Percentiles rank a stretch among this genome's conserved stretches.
phyloP scores from a whole-genome alignment of 2,797 vertebrate genomes.

The Parauchenoglanis ngamensis region DNA sequence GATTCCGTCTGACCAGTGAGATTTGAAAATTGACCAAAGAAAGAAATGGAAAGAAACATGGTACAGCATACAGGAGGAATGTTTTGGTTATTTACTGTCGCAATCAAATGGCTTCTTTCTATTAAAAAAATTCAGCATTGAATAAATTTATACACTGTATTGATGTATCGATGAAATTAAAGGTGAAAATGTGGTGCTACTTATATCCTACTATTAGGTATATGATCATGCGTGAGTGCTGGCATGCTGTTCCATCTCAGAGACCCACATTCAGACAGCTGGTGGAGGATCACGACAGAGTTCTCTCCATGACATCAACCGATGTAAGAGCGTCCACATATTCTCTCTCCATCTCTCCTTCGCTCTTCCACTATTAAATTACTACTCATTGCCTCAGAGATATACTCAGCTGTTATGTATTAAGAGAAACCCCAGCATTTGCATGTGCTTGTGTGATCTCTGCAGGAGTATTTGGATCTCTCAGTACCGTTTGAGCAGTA shows the following conservation, averaged over 20 bases:
- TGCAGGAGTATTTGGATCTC: slow-evolving; percentile 89
- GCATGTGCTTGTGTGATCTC: slow-evolving; percentile 25
- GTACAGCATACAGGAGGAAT: not conserved
- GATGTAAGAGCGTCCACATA: slow-evolving; percentile 80
- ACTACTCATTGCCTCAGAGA: slow-evolving; percentile 1
- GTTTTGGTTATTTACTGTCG: not conserved
- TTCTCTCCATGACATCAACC: slow-evolving; percentile 91
- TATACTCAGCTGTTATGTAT: slow-evolving; percentile 37
- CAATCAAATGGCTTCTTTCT: not conserved
- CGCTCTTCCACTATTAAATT: slow-evolving; percentile 20
- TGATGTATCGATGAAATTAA: not conserved
- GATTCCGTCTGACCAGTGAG: not conserved
- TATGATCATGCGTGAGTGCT: slow-evolving; percentile 98
- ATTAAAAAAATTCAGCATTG: not conserved
- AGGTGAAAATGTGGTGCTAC: not conserved
- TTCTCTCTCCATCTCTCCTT: not conserved
- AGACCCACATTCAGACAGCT: slow-evolving; percentile 97
- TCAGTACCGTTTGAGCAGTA: slow-evolving; percentile 96
- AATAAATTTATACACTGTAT: not conserved
- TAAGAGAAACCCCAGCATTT: slow-evolving; percentile 33
- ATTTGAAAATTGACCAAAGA: not conserved
- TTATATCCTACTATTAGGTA: slow-evolving; percentile 76
- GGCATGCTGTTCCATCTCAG: slow-evolving; percentile 93
- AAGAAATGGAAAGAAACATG: not conserved
- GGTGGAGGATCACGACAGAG: slow-evolving; percentile 94